phyloP scores from a whole-genome alignment of 2,888 invertebrate species.

The Agrotis puta region DNA sequence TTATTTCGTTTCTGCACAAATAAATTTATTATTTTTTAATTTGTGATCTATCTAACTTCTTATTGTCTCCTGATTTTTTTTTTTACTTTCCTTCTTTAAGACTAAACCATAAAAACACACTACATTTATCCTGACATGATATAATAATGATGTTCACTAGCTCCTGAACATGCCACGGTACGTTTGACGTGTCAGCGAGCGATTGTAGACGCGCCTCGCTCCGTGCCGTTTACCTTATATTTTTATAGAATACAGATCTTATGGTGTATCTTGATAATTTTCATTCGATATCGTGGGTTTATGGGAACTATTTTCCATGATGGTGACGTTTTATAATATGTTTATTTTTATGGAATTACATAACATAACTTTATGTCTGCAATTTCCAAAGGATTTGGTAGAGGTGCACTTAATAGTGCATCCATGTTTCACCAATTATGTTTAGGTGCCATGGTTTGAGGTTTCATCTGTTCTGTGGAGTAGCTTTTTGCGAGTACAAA shows the following conservation, averaged over 20 bases:
- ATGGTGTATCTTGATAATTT: slow-evolving; percentile 40
- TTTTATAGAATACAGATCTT: slow-evolving; percentile 60
- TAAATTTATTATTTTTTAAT: background rate
- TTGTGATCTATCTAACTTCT: background rate
- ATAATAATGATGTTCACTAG: slow-evolving; percentile 27
- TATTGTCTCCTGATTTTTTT: background rate
- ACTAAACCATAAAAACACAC: background rate
- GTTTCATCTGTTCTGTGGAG: too few relatives aligned
- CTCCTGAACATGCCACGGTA: slow-evolving; percentile 49
- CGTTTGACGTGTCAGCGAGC: slow-evolving; percentile 56
- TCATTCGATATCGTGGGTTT: slow-evolving; percentile 35
- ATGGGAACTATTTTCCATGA: slow-evolving; percentile 20
- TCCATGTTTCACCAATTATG: too few relatives aligned
- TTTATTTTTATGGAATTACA: background rate
- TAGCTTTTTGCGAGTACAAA: too few relatives aligned
- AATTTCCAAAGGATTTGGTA: too few relatives aligned
- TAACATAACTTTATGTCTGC: too few relatives aligned
- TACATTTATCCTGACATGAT: slow-evolving; percentile 1
- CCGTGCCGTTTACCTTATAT: slow-evolving; percentile 56
- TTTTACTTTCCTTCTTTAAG: background rate
- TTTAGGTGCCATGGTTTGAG: too few relatives aligned
- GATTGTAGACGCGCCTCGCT: slow-evolving; percentile 52
- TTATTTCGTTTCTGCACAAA: too few relatives aligned
- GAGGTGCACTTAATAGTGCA: too few relatives aligned
- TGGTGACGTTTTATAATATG: background rate